phyloP scores from a whole-genome alignment of 2,888 invertebrate species.

The Himalopsyche kuldschensis region DNA sequence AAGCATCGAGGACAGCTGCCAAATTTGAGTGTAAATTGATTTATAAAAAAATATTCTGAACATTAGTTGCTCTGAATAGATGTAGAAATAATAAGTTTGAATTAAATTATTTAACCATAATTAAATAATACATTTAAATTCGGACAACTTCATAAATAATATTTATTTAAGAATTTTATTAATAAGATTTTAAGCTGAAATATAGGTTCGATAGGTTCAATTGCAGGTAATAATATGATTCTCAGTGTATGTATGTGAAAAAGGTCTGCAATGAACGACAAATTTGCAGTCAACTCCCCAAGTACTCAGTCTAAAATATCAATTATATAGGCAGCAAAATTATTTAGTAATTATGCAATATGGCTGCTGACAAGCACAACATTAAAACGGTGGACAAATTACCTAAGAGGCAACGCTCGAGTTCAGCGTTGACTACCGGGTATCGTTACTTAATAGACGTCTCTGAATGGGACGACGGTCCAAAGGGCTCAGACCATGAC shows the following conservation, averaged over 20 bases:
- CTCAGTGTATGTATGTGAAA: too few species aligned
- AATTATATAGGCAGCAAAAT: not conserved
- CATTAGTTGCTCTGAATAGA: too few species aligned
- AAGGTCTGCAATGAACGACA: too few species aligned
- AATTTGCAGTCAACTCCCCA: not conserved
- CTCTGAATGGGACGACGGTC: slow-evolving; percentile 35
- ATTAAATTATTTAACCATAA: too few species aligned
- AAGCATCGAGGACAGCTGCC: not conserved
- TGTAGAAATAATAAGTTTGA: too few species aligned
- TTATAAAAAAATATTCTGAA: not conserved
- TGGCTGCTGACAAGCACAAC: not conserved
- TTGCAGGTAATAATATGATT: too few species aligned
- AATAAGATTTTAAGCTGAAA: too few species aligned
- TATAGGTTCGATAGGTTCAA: too few species aligned
- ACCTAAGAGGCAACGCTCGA: not conserved
- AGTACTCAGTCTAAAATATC: not conserved
- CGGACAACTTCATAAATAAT: too few species aligned
- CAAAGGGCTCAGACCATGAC: slow-evolving; percentile 79
- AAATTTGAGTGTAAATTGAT: not conserved
- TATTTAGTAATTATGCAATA: not conserved
- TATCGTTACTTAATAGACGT: slow-evolving; percentile 22
- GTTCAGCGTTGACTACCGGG: not conserved
- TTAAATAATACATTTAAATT: too few species aligned
- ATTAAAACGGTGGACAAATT: not conserved
- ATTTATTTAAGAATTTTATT: too few species aligned